These are phyloP conservation scores for Germaria angustata DNA, from an alignment of 2,888 invertebrate species.

Conservation along the genomic window DNA sequence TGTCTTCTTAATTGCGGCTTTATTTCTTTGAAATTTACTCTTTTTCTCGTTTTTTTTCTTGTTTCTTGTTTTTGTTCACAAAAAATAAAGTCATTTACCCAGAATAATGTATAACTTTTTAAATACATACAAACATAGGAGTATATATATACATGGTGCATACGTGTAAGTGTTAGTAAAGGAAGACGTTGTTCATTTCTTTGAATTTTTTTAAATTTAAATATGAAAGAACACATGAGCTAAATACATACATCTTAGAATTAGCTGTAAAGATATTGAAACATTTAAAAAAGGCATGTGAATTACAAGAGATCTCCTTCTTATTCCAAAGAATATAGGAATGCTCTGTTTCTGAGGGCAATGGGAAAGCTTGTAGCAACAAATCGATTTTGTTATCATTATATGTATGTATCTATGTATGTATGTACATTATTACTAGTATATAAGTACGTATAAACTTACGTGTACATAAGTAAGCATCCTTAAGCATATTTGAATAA, in stretches of 20 bases:
- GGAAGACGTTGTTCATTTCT: slow-evolving; percentile 3
- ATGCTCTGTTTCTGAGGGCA: no score
- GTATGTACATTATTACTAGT: no score
- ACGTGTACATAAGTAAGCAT: no score
- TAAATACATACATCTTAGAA: slow-evolving; percentile 3
- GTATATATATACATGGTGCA: no score
- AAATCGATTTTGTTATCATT: no score
- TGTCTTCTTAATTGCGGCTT: slow-evolving; percentile 56
- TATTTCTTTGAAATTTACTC: slow-evolving; percentile 50
- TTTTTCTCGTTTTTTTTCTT: background rate
- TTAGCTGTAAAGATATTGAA: background rate
- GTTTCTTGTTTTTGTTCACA: no score
- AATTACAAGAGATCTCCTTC: background rate
- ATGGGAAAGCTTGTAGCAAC: no score
- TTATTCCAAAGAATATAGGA: no score
- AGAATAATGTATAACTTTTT: slow-evolving; percentile 25
- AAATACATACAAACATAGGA: background rate
- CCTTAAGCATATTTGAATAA: no score
- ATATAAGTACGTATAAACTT: no score
- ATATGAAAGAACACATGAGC: background rate
- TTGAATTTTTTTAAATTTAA: background rate
- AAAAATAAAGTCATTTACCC: slow-evolving; percentile 23
- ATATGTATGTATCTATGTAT: no score
- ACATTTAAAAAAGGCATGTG: background rate
- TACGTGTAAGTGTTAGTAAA: background rate